Base-by-base conservation (phyloP, 1,140 invertebrate genomes). In the Calycopis cecrops region DNA sequence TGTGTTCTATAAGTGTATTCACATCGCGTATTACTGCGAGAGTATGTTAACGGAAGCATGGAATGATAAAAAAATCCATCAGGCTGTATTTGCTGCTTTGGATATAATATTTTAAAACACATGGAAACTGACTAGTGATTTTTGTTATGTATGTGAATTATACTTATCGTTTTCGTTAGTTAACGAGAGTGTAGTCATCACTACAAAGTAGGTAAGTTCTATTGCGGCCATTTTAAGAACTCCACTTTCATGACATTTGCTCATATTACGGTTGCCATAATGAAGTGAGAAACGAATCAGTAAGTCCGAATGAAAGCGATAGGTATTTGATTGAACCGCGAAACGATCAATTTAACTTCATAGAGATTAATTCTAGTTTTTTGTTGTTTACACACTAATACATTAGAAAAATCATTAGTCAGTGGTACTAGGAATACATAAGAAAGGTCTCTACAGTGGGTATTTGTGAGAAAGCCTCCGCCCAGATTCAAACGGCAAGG, bases 81-180 rank as follows among this genome's bases (percentile, higher is more conserved):
- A 71, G 66, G 61, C 67, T 52, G 69, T 74, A 61, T 62, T 62
- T 62, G 62, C 68, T 67, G 65, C 54, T 63, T 65, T 50, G 62
- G 63, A 67, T 65, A 51, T 40, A 59, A 33, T 53, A 34, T 42
- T 33, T 40, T 33, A 21, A 8, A 10, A 28, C 2, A 28, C 17
- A 14, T 52, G n/a, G 58, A 35, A 53, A 57, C 59, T 67, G 67
- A 65, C 42, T 49, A 52, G 55, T 35, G 37, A 61, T 53, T 17
- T 52, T 44, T 44, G 40, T 12, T 44, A 17, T 16, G 16, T 28
- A 28, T 28, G 2, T 6, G 2, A 28, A 28, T 28, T 28, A 28
- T 28, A 28, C 6, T 28, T 3, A 28, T 6, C 6, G 21, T 3
- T 28, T 28, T 28, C 21, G 21, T 28, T 3, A 28, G 21, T 28